Conservation (phyloP, 2,888 invertebrate genomes). For the Nebria brevicollis region DNA sequence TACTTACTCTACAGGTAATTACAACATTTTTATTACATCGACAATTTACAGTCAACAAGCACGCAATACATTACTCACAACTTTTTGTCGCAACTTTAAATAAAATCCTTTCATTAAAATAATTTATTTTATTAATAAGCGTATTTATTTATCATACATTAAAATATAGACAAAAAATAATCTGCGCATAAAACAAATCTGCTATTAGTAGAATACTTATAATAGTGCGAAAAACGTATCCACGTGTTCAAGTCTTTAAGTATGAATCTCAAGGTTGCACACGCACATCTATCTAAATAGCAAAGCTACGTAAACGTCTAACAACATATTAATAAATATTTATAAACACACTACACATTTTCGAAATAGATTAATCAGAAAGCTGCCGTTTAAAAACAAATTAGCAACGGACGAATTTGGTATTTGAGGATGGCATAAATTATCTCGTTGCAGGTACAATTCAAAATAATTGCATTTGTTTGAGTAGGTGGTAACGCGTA, state of each 20-base stretch:
- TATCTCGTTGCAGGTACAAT: not conserved
- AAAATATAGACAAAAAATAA: no score
- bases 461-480: not conserved
- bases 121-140: no score
- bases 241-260: no score
- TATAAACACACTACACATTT: not conserved
- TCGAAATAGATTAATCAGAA: not conserved
- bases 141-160: no score
- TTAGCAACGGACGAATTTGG: not conserved
- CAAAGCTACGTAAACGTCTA: not conserved
- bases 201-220: no score
- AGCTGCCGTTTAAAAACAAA: not conserved
- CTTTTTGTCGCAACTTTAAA: no score
- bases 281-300: not conserved
- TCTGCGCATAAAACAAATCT: no score
- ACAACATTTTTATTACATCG: not conserved
- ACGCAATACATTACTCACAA: no score
- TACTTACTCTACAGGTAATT: conserved; percentile 61
- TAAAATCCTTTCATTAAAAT: no score
- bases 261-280: not conserved
- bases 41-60: no score
- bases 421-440: not conserved
- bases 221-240: no score
- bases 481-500: not conserved
- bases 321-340: not conserved